Evolutionary conservation across 2,888 invertebrate species (phyloP), one percentile per base, ranked within the genome.

Genomic region (Sinopyrophorus schimmeli): DNA sequence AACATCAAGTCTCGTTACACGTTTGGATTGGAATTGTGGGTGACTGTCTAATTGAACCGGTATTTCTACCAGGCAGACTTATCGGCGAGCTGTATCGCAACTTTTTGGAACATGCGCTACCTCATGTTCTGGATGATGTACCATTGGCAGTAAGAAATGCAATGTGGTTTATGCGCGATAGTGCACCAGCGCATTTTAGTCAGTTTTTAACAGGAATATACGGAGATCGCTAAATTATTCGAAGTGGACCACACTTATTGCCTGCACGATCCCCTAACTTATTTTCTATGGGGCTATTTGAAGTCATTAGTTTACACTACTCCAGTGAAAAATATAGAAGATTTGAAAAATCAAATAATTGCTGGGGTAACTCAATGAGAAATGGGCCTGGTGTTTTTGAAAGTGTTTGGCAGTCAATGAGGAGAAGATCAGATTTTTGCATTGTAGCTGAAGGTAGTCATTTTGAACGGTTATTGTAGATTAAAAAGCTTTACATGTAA

Each of bases 101-200:
- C 7, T 38, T 53, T 39, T 35, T 53, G 26, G 12, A 38, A 26
- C 16, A 42, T 14, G 10, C 26, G 15, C 32, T 54, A 35, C 50
- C 49, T 34, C 35, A 10, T 21, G 46, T 54, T 14, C 44, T 54
- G 27, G 51, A 59, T 37, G 43, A 57, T 37, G 43, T 60, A 37
- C 38, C 54, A 50, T 43, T 57, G 23, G 44, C 44, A 52, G 49
- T 46, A 14, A 44, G 57, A 47, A 53, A 40, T 43, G 57, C 67
- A 65, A 57, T 62, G 53, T 60, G 55, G 57, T 59, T 54, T 46
- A 48, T 55, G 54, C 52, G 52, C 17, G 35, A 73, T 72, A 55
- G 61, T 60, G n/a, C 61, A 62, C 43, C 60, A 42, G 26, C 42
- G 32, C 28, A 49, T 41, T 57, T 53, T 16, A 55, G 59, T 41